Conservation (phyloP, 2,113 vertebrate species). For the Corythornis cristatus region DNA sequence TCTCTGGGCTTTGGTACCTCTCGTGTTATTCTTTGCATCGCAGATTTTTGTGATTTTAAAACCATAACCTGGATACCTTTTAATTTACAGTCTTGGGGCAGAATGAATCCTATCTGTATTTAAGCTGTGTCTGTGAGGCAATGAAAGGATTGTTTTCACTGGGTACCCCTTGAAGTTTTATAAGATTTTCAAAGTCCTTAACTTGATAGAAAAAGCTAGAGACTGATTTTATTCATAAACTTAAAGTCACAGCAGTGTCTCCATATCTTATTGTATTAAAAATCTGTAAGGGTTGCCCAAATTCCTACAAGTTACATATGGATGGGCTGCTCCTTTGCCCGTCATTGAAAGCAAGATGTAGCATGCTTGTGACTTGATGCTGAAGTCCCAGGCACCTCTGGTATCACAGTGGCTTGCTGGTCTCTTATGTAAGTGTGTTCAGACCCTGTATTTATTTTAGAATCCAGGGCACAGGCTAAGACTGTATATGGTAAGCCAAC, state of each 20-base stretch:
- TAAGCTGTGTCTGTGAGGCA: background rate
- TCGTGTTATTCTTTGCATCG: background rate
- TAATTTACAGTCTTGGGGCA: background rate
- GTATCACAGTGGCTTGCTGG: background rate
- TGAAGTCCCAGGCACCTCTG: background rate
- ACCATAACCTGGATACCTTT: background rate
- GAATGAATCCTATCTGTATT: background rate
- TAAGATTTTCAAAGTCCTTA: background rate
- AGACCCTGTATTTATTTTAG: slow-evolving; percentile 2
- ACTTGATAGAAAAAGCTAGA: background rate
- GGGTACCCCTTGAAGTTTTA: background rate
- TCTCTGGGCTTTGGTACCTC: background rate
- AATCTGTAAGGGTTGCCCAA: background rate
- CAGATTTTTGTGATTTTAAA: background rate
- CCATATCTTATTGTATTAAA: background rate
- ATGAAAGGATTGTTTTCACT: background rate
- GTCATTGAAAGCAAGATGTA: background rate
- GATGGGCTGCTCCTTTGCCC: background rate
- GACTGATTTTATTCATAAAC: background rate
- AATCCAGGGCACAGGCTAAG: background rate
- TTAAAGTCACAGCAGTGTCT: background rate
- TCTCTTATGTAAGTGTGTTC: background rate
- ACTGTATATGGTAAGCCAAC: background rate
- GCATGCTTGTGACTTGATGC: background rate
- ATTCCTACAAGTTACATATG: background rate